A percentile compares a stretch with the other conserved stretches of the same genome.
Conservation (phyloP, 2,888 invertebrate genomes). For the Alloplasta piceator region DNA sequence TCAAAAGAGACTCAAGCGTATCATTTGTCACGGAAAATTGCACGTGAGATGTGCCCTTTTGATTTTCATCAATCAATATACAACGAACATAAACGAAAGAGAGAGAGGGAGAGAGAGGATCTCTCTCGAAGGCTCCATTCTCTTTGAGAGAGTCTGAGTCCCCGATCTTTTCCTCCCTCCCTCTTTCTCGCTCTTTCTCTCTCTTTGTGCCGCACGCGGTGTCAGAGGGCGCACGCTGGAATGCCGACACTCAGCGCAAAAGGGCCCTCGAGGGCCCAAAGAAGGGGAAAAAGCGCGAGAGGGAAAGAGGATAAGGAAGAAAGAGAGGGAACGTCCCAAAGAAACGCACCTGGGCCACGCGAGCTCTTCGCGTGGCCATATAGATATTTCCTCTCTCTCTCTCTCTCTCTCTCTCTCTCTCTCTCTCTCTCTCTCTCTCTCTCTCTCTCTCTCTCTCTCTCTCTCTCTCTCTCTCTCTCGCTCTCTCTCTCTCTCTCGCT, state of each 20-base stretch:
- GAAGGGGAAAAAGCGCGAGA: constrained; percentile 15
- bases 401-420: not conserved
- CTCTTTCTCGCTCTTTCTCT: not conserved
- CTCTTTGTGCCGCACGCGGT: constrained; percentile 67
- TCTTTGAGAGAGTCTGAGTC: too few species aligned
- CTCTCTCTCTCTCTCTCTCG: not conserved
- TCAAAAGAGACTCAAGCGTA: constrained; percentile 58
- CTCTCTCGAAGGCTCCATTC: too few species aligned
- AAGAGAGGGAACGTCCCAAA: constrained; percentile 53
- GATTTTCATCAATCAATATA: too few species aligned
- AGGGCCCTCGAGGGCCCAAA: constrained; percentile 62
- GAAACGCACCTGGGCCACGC: constrained; percentile 73
- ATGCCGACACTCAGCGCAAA: constrained; percentile 72
- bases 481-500: not conserved
- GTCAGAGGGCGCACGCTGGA: constrained; percentile 79
- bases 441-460: not conserved
- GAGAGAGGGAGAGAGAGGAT: constrained; percentile 45
- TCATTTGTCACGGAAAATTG: too few species aligned
- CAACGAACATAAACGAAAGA: constrained; percentile 9
- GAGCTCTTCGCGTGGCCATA: constrained; percentile 22
- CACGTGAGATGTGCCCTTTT: too few species aligned
- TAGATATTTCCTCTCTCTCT: constrained; percentile 25
- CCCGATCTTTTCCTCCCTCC: too few species aligned
- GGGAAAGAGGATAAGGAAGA: not conserved
- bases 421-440: not conserved